A percentile compares a stretch with the other conserved stretches of the same genome.
Evolutionary conservation across 2,888 invertebrate genomes (phyloP).

Genomic region (Noctuana brunneofusca): DNA sequence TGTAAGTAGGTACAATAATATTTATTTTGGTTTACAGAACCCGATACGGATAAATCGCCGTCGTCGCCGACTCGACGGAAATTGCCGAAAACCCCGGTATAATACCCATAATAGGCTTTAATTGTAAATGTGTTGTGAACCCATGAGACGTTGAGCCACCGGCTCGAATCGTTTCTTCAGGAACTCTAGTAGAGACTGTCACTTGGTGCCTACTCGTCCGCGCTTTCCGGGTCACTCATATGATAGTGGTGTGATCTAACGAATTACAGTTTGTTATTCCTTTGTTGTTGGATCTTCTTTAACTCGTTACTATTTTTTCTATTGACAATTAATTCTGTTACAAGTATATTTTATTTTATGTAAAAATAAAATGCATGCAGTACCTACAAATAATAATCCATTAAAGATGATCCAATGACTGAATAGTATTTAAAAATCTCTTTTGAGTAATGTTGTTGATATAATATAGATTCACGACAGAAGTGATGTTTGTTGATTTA

Average conservation of each 20-base stretch:
- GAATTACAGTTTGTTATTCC: slow-evolving; percentile 49
- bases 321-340: not conserved
- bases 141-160: slow-evolving; percentile 72
- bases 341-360: not conserved
- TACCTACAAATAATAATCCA: not conserved
- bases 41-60: slow-evolving; percentile 93
- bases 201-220: slow-evolving; percentile 80
- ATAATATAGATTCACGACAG: slow-evolving; percentile 3
- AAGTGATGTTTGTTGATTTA: slow-evolving; percentile 8
- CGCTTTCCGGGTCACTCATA: slow-evolving; percentile 67
- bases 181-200: slow-evolving; percentile 78
- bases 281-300: slow-evolving; percentile 59
- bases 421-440: not conserved
- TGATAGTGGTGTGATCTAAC: slow-evolving; percentile 53
- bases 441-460: slow-evolving; percentile 6
- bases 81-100: slow-evolving; percentile 98
- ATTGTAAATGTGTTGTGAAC: slow-evolving; percentile 83
- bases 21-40: slow-evolving; percentile 85
- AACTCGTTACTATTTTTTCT: not conserved
- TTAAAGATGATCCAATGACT: slow-evolving; percentile 5
- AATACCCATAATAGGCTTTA: slow-evolving; percentile 85
- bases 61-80: slow-evolving; percentile 96
- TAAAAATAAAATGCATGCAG: no score
- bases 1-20: no score
- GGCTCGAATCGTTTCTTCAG: slow-evolving; percentile 60